Percentiles rank a stretch among this genome's conserved stretches.
These are phyloP conservation scores for Chionodraco myersi DNA, from an alignment of 2,113 vertebrate species.

Conservation along the genomic window DNA sequence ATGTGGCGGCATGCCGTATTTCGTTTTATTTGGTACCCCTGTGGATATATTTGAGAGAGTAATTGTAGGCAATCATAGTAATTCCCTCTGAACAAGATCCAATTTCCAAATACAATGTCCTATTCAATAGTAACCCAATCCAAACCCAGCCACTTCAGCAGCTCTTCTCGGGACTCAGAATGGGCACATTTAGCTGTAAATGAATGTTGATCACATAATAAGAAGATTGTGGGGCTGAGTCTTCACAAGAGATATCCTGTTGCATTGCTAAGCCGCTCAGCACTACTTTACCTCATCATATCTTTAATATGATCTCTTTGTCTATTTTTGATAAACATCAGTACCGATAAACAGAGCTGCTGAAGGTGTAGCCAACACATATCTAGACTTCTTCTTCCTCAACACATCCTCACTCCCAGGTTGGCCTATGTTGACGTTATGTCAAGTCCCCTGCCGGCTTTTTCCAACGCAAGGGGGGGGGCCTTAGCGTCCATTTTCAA, in stretches of 20 bases:
- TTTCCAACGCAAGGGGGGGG: too few species aligned
- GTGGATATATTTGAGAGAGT: conserved; percentile 58
- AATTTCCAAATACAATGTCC: conserved; percentile 57
- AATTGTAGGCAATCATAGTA: conserved; percentile 65
- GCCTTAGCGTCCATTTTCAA: too few species aligned
- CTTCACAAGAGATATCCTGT: background rate
- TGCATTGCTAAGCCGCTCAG: background rate
- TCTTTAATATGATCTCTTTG: background rate
- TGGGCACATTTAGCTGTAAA: conserved; percentile 32
- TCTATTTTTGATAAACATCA: background rate
- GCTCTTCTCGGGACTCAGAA: conserved; percentile 21
- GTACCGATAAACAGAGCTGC: too few species aligned
- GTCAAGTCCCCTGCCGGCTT: too few species aligned
- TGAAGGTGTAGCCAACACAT: too few species aligned
- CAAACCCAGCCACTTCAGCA: conserved; percentile 47
- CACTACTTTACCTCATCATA: conserved; percentile 2
- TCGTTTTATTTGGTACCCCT: conserved; percentile 45
- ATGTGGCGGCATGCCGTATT: conserved; percentile 44
- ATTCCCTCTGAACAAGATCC: conserved; percentile 56
- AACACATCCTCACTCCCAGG: too few species aligned
- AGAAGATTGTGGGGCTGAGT: conserved; percentile 6
- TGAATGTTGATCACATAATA: conserved; percentile 20
- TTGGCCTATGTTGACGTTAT: too few species aligned
- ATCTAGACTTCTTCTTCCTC: too few species aligned
- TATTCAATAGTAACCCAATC: conserved; percentile 42